phyloP scores from a whole-genome alignment of 2,113 vertebrate genomes.

The Odocoileus hemionus region DNA sequence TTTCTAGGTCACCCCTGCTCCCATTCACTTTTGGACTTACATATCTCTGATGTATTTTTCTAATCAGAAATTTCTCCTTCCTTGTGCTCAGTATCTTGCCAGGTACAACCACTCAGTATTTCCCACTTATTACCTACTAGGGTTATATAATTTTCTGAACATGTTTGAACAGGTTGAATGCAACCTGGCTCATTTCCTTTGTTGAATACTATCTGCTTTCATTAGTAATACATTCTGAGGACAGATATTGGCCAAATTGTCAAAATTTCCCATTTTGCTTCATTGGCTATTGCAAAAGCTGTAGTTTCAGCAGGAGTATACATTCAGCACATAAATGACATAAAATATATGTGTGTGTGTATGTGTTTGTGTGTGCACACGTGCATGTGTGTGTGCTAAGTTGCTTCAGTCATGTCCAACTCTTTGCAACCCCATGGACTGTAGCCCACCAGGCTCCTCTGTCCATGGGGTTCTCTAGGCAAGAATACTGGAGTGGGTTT shows the following conservation, averaged over 20 bases:
- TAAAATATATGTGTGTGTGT: neutral
- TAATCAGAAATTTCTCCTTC: neutral
- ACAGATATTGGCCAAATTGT: neutral
- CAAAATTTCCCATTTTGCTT: slow-evolving; percentile 23
- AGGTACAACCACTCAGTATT: neutral
- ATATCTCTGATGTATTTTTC: neutral
- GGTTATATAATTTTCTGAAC: neutral
- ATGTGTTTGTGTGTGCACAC: accelerated
- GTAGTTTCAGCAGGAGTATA: neutral
- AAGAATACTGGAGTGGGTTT: neutral
- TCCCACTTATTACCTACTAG: neutral
- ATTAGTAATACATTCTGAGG: neutral
- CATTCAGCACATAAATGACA: neutral
- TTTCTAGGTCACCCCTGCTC: neutral
- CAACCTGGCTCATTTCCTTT: neutral
- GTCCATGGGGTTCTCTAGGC: neutral
- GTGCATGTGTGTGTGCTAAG: accelerated
- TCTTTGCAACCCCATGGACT: neutral
- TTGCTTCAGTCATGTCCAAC: neutral
- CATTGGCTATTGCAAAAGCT: neutral
- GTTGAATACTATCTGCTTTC: neutral
- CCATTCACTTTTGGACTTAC: neutral
- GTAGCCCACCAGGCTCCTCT: neutral
- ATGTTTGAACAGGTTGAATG: neutral
- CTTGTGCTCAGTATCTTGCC: neutral